Evolutionary conservation across 2,113 vertebrate genomes (phyloP).

Genomic region (Megaceryle maxima): DNA sequence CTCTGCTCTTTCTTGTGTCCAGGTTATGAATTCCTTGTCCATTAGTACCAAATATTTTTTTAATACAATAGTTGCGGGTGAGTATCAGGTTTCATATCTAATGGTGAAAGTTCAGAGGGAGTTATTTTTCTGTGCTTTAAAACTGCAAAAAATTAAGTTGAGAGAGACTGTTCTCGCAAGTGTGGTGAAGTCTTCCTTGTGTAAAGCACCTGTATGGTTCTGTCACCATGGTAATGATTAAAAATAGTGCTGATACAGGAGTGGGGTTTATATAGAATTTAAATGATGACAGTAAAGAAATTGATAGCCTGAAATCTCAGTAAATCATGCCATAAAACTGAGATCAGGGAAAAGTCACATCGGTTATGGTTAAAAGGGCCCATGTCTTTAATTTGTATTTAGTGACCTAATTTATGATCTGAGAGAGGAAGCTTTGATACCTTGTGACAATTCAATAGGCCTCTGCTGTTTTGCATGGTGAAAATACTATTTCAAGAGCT

Average conservation of each 20-base stretch:
- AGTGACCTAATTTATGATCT: neutral
- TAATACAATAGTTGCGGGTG: neutral
- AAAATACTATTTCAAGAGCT: neutral
- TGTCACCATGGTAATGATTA: constrained; percentile 60
- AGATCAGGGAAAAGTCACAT: neutral
- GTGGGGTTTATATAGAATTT: constrained; percentile 24
- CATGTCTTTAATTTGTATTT: neutral
- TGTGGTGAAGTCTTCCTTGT: constrained; percentile 18
- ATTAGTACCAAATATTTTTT: neutral
- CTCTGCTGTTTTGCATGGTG: neutral
- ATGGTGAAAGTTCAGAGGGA: neutral
- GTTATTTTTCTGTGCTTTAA: neutral
- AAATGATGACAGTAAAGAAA: constrained; percentile 26
- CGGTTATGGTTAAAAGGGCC: neutral
- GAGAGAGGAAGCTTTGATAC: neutral
- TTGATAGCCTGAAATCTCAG: neutral
- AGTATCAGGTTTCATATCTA: neutral
- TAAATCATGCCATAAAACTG: constrained; percentile 23
- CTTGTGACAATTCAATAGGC: neutral
- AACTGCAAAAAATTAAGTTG: neutral
- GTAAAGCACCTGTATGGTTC: constrained; percentile 50
- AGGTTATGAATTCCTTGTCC: neutral
- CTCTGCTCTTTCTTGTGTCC: neutral
- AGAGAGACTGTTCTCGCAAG: neutral
- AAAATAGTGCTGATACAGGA: constrained; percentile 60